A percentile compares a stretch with the other conserved stretches of the same genome.
These are phyloP conservation scores for Ormyrus rosae DNA, from an alignment of 2,888 invertebrate genomes.

Conservation along the genomic window DNA sequence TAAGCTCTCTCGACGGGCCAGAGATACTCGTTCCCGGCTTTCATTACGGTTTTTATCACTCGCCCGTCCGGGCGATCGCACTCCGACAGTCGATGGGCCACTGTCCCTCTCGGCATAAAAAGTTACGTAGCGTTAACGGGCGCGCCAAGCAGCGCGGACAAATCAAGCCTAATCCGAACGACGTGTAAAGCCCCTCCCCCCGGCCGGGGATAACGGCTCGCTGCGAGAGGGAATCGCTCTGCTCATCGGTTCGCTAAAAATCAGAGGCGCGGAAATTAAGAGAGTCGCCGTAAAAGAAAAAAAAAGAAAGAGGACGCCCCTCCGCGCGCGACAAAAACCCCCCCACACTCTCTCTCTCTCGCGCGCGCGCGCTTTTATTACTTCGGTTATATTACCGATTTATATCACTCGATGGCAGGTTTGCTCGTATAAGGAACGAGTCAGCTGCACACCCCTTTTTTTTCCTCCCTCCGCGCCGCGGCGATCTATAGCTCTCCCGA, in stretches of 20 bases:
- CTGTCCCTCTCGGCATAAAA: slow-evolving; percentile 21
- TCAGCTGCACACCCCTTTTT: neutral
- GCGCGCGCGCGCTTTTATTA: slow-evolving; percentile 58
- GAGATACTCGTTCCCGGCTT: neutral
- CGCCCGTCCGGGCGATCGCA: no score
- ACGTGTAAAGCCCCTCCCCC: slow-evolving; percentile 10
- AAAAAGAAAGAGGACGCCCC: neutral
- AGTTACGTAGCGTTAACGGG: slow-evolving; percentile 39
- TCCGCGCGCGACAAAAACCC: neutral
- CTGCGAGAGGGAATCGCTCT: neutral
- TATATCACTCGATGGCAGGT: slow-evolving; percentile 61
- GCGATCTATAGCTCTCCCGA: no score
- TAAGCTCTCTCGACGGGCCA: no score
- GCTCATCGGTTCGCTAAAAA: slow-evolving; percentile 30
- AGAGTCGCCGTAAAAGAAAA: slow-evolving; percentile 44
- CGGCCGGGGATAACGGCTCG: neutral
- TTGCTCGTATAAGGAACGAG: slow-evolving; percentile 13
- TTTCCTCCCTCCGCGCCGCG: neutral
- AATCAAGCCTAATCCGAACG: slow-evolving; percentile 49
- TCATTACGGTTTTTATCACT: slow-evolving; percentile 42
- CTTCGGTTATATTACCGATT: slow-evolving; percentile 61
- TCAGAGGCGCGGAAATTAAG: slow-evolving; percentile 47
- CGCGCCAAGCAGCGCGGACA: slow-evolving; percentile 9
- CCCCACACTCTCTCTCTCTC: neutral
- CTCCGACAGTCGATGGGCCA: no score